Percentiles rank a stretch among this genome's conserved stretches.
phyloP scores from a whole-genome alignment of 2,888 invertebrate genomes.

The Mimumesa dahlbomi region DNA sequence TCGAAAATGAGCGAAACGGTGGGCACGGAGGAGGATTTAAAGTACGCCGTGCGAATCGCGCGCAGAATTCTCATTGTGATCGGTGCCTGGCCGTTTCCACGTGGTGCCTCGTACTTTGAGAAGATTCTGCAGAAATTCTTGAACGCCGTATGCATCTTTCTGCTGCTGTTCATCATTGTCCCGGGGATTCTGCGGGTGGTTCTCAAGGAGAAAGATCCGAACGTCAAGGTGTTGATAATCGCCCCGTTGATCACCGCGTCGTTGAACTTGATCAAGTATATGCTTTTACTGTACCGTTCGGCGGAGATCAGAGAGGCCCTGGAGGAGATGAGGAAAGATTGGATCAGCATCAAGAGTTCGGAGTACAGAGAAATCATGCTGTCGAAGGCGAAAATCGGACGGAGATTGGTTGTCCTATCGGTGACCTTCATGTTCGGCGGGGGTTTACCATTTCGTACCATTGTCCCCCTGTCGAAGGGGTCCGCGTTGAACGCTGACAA shows the following conservation, averaged over 20 bases:
- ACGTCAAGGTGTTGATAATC: conserved; percentile 55
- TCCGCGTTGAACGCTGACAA: conserved; percentile 47
- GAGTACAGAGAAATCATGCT: conserved; percentile 59
- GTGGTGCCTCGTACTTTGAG: not conserved
- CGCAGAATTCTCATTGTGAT: not conserved
- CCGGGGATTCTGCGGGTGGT: conserved; percentile 59
- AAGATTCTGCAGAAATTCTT: not conserved
- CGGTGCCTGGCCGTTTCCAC: conserved; percentile 58
- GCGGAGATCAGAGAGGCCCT: conserved; percentile 19
- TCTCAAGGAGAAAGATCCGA: conserved; percentile 54
- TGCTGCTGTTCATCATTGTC: conserved; percentile 47
- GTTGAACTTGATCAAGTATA: conserved; percentile 40
- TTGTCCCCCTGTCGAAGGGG: conserved; percentile 61
- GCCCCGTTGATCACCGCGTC: conserved; percentile 56
- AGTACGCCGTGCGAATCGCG: not conserved
- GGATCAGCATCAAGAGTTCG: conserved; percentile 37
- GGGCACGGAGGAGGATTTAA: conserved; percentile 20
- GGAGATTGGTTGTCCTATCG: conserved; percentile 58
- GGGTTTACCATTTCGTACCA: conserved; percentile 57
- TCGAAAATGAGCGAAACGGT: no score
- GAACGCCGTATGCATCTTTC: conserved; percentile 38
- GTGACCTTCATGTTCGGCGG: conserved; percentile 63
- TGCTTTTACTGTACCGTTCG: conserved; percentile 1
- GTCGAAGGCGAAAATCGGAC: conserved; percentile 64
- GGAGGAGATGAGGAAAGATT: conserved; percentile 58